Evolutionary conservation across 2,888 invertebrate species (phyloP), one percentile per base, ranked within the genome.

Genomic region (Chrysina gloriosa): DNA sequence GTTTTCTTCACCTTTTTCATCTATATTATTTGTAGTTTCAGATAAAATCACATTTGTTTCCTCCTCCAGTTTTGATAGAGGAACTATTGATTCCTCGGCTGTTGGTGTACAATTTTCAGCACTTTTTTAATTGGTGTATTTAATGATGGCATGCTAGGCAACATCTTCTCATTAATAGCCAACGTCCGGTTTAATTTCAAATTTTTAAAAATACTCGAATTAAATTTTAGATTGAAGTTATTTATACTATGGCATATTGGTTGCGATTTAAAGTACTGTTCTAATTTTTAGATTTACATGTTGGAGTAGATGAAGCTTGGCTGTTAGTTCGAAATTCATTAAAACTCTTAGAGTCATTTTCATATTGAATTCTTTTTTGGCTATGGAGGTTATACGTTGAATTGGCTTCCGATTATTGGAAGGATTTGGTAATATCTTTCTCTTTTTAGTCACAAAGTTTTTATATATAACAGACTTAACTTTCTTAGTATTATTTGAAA

Each of bases 121-220:
- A 36, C 68, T 50, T 19, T 69, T 74, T 68, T 80, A 5, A 70
- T 42, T 14, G 78, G 78, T 9, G 79, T 77, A 36, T 65, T 67
- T 29, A 82, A 73, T 69, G 71, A 76, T 14, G 82, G 83, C 82
- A 83, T 82, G 70, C 79, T 81, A 23, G 81, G 81, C 70, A 81
- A 76, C 79, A 79, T 80, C 16, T 69, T 66, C 27, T 47, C 16
- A 3, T n/a, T 16, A 5, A 50, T 31, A 27, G 19, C 14, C 3
- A 21, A 25, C 1, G 16, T 48, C 5, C 23, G n/a, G 2, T 48
- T 16, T 27, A 5, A 19, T 36, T 39, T 67, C 21, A 73, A 45
- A 27, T 69, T 72, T 42, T 71, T 58, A 52, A 78, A 77, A 39
- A 77, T 73, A 3, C 72, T 70, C 1, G 77, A 78, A 70, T 78